phyloP scores from a whole-genome alignment of 2,888 invertebrate genomes.

The Carabus problematicus region DNA sequence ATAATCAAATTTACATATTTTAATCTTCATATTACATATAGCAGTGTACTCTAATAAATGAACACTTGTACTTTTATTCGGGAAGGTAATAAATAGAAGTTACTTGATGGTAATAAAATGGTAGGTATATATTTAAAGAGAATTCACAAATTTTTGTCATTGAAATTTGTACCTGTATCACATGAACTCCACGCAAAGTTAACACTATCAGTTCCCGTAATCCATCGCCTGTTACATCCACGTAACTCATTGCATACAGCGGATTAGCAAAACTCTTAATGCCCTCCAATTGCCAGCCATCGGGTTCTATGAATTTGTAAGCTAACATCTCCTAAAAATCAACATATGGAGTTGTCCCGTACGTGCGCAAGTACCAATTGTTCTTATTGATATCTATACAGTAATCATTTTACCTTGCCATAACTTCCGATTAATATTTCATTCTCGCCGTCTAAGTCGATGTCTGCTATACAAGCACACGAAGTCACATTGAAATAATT shows the following conservation, averaged over 20 bases:
- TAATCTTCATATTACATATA: neutral
- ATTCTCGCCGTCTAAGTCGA: slow-evolving; percentile 73
- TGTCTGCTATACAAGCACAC: slow-evolving; percentile 69
- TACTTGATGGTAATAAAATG: neutral
- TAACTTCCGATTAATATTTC: slow-evolving; percentile 75
- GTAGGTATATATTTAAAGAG: neutral
- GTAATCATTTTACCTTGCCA: slow-evolving; percentile 61
- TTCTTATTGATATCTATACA: too few relatives aligned
- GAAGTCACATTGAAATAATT: slow-evolving; percentile 66
- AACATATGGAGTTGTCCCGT: slow-evolving; percentile 4
- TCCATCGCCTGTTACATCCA: slow-evolving; percentile 73
- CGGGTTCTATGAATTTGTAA: slow-evolving; percentile 59
- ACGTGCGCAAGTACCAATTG: neutral
- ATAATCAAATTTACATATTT: slow-evolving; percentile 21
- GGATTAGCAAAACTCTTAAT: slow-evolving; percentile 67
- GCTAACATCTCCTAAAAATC: slow-evolving; percentile 61
- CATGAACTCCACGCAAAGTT: slow-evolving; percentile 70
- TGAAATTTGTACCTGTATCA: slow-evolving; percentile 64
- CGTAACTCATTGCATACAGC: slow-evolving; percentile 66
- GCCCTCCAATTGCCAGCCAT: slow-evolving; percentile 61
- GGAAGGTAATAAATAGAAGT: neutral
- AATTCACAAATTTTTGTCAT: slow-evolving; percentile 5
- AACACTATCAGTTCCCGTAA: slow-evolving; percentile 70
- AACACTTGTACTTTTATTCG: too few relatives aligned
- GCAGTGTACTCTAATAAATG: too few relatives aligned